Evolutionary conservation across 1,140 invertebrate genomes (phyloP), one percentile per base, ranked within the genome.

Genomic region (Drosophila melanica): DNA sequence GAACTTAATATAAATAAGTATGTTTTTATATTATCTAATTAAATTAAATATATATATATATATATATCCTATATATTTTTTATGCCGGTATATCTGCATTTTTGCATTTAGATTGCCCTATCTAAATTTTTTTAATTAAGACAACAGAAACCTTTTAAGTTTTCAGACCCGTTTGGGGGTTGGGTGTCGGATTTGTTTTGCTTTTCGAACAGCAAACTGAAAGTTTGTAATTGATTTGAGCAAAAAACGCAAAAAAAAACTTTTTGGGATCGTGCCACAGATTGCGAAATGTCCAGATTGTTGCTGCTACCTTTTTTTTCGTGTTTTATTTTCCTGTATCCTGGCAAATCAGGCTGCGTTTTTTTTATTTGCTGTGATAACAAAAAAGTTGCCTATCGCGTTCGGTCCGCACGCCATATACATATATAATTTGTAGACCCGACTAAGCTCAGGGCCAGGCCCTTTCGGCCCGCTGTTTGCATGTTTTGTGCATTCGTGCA

Each of bases 161-260:
- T 65, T 30, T 18, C 8, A 8, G 63, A 55, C 39, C 16, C 33
- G 44, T 33, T 37, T 73, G n/a, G 9, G 45, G 42, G 18, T 69
- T 63, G 63, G 27, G 30, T 30, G 23, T 30, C 23, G 37, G 27
- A 16, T 20, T 75, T 75, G 58, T 55, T 71, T 66, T 47, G 70
- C 44, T 50, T 69, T 70, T 58, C 16, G n/a, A 62, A 37, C 58
- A 62, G 72, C 59, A 67, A 79, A 65, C 81, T 71, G 66, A 77
- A 86, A 86, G 77, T 86, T 87, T 87, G 79, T 89, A 89, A 87
- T 89, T 89, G 82, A 89, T 87, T 87, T 73, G 65, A 72, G 44
- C 69, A 89, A 89, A 84, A 79, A 86, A 86, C 73, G 60, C 74
- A 60, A 48, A 55, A 50, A 50, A 14, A 11, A 77, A 74, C 58